A percentile compares a stretch with the other conserved stretches of the same genome.
phyloP scores from a whole-genome alignment of 2,888 invertebrate genomes.

The Tuta absoluta region DNA sequence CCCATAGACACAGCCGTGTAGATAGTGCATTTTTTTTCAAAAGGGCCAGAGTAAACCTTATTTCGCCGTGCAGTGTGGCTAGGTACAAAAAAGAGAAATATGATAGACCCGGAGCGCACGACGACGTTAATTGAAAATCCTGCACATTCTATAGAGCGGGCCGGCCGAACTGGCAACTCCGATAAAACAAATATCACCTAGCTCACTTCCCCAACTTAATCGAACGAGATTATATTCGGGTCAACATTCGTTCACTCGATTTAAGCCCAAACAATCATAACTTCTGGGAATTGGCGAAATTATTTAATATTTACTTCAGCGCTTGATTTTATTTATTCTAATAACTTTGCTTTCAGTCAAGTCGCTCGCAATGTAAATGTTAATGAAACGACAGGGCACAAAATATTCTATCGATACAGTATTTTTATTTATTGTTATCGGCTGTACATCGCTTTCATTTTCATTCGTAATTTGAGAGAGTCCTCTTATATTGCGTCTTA shows the following conservation, averaged over 20 bases:
- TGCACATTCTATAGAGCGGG: slow-evolving; percentile 31
- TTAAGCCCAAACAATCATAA: slow-evolving; percentile 11
- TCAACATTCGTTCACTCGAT: slow-evolving; percentile 20
- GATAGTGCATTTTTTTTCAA: background rate
- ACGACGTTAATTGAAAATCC: slow-evolving; percentile 36
- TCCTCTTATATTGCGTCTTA: slow-evolving; percentile 19
- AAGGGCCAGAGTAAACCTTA: slow-evolving; percentile 5
- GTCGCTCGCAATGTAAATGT: slow-evolving; percentile 28
- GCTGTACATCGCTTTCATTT: slow-evolving; percentile 28
- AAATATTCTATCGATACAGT: slow-evolving; percentile 29
- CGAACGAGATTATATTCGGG: slow-evolving; percentile 22
- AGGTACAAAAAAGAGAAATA: slow-evolving; percentile 27
- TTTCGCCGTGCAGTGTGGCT: background rate
- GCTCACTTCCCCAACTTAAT: slow-evolving; percentile 18
- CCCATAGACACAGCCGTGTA: background rate
- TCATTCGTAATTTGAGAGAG: slow-evolving; percentile 28
- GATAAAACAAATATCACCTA: slow-evolving; percentile 25
- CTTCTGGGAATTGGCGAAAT: slow-evolving; percentile 23
- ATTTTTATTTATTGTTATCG: slow-evolving; percentile 32
- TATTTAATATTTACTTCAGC: slow-evolving; percentile 27
- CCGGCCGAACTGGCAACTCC: slow-evolving; percentile 26
- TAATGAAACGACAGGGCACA: slow-evolving; percentile 29
- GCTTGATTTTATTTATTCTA: slow-evolving; percentile 26
- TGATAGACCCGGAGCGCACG: slow-evolving; percentile 25
- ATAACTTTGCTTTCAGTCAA: slow-evolving; percentile 25